A percentile compares a stretch with the other conserved stretches of the same genome.
Conservation (phyloP, 2,888 invertebrate genomes). For the Elysia crispata region DNA sequence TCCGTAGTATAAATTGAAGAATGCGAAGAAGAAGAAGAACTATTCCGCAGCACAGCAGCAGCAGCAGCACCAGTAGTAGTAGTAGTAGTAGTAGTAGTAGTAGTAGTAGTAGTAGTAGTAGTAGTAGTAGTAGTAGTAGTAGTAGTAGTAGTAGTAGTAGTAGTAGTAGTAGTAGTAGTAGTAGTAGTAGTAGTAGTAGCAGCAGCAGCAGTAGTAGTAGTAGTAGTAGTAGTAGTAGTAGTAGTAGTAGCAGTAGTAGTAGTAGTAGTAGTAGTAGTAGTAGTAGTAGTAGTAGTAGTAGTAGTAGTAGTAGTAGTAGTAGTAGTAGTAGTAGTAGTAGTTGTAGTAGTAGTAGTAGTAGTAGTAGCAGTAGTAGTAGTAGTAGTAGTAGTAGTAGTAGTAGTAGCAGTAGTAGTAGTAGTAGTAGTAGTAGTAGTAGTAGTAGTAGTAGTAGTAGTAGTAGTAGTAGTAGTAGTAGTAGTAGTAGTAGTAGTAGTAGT, state of each 20-base stretch:
- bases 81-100: slow-evolving; percentile 33
- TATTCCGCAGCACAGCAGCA: no score
- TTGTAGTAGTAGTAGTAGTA: slow-evolving; percentile 16
- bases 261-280: slow-evolving; percentile 32
- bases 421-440: slow-evolving; percentile 29
- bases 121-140: slow-evolving; percentile 32
- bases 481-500: slow-evolving; percentile 34
- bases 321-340: background rate
- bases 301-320: no score
- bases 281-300: background rate
- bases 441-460: slow-evolving; percentile 18
- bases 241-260: background rate
- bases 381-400: slow-evolving; percentile 1
- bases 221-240: background rate
- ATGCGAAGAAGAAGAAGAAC: no score
- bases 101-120: slow-evolving; percentile 27
- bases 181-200: background rate
- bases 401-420: slow-evolving; percentile 26
- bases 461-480: slow-evolving; percentile 18
- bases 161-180: background rate
- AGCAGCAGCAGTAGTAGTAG: background rate
- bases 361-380: slow-evolving; percentile 1
- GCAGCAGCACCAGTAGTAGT: background rate
- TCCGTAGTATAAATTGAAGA: no score
- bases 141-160: background rate